Conservation (phyloP, 2,888 invertebrate genomes). For the Ecliptopera silaceata region DNA sequence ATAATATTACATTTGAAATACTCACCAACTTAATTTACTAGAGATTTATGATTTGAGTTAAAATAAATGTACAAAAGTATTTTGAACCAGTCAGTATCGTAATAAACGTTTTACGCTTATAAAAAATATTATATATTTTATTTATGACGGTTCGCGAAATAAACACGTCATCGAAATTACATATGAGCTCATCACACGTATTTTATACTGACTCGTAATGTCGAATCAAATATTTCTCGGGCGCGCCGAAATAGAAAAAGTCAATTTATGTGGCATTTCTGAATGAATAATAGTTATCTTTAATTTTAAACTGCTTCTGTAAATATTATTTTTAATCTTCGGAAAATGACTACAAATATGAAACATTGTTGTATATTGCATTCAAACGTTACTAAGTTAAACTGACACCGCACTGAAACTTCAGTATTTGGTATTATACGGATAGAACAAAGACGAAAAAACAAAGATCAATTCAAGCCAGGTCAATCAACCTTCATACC, state of each 20-base stretch:
- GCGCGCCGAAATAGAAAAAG: conserved; percentile 50
- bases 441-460: no score
- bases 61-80: background rate
- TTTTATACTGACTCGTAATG: conserved; percentile 39
- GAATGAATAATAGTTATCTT: conserved; percentile 19
- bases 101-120: conserved; percentile 7
- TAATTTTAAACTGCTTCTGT: conserved; percentile 16
- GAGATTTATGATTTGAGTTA: background rate
- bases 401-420: no score
- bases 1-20: background rate
- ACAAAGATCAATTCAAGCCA: no score
- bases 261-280: conserved; percentile 45
- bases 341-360: no score
- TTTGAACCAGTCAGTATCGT: background rate
- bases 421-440: no score
- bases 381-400: no score
- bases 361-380: no score
- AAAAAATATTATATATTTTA: conserved; percentile 8
- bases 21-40: no score
- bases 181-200: conserved; percentile 42
- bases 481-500: no score
- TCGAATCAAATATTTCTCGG: conserved; percentile 42
- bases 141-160: conserved; percentile 20
- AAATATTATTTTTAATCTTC: background rate
- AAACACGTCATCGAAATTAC: conserved; percentile 37